These are phyloP conservation scores for Margaritifera margaritifera DNA, from an alignment of 2,888 invertebrate species.

Conservation along the genomic window DNA sequence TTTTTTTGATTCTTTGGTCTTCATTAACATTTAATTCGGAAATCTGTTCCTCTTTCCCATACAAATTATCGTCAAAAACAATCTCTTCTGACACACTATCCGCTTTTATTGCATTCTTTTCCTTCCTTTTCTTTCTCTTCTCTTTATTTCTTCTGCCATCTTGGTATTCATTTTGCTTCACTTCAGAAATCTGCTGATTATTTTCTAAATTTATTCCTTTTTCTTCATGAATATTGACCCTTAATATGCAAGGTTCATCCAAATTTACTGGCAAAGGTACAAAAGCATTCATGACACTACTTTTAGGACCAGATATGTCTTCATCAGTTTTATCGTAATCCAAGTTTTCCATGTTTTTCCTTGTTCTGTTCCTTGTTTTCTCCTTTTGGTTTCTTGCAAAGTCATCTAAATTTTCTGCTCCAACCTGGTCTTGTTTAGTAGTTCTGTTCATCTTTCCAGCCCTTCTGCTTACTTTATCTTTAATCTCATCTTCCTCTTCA, in stretches of 20 bases:
- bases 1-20: too few relatives aligned
- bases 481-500: too few relatives aligned
- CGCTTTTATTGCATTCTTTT: background rate
- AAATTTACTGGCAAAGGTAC: too few relatives aligned
- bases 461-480: too few relatives aligned
- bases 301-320: background rate
- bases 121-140: background rate
- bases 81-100: conserved; percentile 9
- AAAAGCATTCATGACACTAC: background rate
- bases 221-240: too few relatives aligned
- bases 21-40: background rate
- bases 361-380: conserved; percentile 5
- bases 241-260: too few relatives aligned
- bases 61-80: conserved; percentile 4
- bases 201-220: background rate
- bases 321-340: background rate
- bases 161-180: background rate
- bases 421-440: too few relatives aligned
- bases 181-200: background rate
- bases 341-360: background rate
- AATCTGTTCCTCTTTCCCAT: conserved; percentile 7
- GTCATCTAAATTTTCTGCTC: background rate
- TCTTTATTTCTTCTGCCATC: background rate
- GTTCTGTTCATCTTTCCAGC: too few relatives aligned
- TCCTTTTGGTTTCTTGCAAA: background rate